Conservation (phyloP, 2,888 invertebrate genomes). For the Xanthia icteritia region DNA sequence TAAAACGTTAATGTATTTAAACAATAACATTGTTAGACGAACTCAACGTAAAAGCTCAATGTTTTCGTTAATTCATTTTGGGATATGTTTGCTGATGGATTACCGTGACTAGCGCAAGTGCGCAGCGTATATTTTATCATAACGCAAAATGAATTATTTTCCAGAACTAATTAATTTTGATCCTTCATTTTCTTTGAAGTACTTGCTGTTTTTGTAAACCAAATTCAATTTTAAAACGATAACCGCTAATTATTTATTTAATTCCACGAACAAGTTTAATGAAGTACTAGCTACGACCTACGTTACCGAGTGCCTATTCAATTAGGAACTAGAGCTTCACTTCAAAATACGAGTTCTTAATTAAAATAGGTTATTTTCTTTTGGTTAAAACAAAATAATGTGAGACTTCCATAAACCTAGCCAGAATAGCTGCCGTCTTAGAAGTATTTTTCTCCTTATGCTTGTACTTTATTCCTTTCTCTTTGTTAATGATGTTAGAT, state of each 20-base stretch:
- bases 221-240: conserved; percentile 17
- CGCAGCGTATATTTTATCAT: conserved; percentile 43
- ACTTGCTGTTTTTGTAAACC: background rate
- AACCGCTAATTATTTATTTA: conserved; percentile 1
- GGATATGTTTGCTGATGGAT: conserved; percentile 52
- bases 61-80: conserved; percentile 49
- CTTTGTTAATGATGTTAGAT: conserved; percentile 1
- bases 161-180: conserved; percentile 41
- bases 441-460: conserved; percentile 8
- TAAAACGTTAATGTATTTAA: conserved; percentile 58
- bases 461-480: conserved; percentile 8
- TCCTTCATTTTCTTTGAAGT: conserved; percentile 38
- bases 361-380: background rate
- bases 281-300: background rate
- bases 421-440: background rate
- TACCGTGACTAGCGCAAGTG: conserved; percentile 52
- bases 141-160: conserved; percentile 50
- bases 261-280: conserved; percentile 11
- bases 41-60: conserved; percentile 25
- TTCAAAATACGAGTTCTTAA: background rate
- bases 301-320: background rate
- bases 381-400: conserved; percentile 4
- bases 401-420: background rate
- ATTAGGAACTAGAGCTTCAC: conserved; percentile 1
- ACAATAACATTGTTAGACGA: conserved; percentile 48